Evolutionary conservation across 1,140 invertebrate genomes (phyloP).

Genomic region (Campoletis sonorensis): DNA sequence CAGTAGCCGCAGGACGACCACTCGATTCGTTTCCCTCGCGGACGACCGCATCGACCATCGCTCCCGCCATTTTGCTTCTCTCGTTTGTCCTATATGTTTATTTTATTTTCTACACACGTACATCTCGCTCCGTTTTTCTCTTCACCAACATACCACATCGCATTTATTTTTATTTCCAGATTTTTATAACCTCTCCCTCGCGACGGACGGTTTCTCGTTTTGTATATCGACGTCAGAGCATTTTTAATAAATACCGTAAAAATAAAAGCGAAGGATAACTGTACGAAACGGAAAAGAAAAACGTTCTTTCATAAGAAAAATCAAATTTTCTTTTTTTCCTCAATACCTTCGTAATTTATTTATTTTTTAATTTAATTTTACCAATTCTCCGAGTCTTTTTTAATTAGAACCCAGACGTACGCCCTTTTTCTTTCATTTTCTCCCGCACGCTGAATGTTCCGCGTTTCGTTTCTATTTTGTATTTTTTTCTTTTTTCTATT

Average conservation of each 20-base stretch:
- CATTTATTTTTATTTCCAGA: conserved; percentile 18
- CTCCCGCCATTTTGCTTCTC: conserved; percentile 24
- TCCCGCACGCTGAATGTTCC: too few relatives aligned
- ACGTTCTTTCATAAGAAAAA: not conserved
- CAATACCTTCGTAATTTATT: not conserved
- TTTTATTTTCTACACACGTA: conserved; percentile 30
- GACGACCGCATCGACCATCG: conserved; percentile 31
- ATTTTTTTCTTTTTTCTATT: not conserved
- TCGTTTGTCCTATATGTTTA: conserved; percentile 33
- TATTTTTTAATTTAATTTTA: conserved; percentile 36
- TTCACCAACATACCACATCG: not conserved
- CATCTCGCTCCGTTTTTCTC: not conserved
- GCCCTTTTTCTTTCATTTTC: conserved; percentile 1
- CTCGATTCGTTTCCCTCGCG: conserved; percentile 2
- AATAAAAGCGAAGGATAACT: not conserved
- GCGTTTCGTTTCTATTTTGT: too few relatives aligned
- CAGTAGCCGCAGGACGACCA: conserved; percentile 20
- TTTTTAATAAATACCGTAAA: not conserved
- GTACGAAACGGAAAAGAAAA: not conserved
- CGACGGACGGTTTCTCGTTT: not conserved
- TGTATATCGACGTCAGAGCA: conserved; percentile 1
- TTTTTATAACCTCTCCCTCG: conserved; percentile 21
- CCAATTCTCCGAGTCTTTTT: conserved; percentile 38
- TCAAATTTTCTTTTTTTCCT: not conserved
- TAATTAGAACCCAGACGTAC: conserved; percentile 41